phyloP scores from a whole-genome alignment of 1,140 invertebrate species.

The Drosophila repleta region DNA sequence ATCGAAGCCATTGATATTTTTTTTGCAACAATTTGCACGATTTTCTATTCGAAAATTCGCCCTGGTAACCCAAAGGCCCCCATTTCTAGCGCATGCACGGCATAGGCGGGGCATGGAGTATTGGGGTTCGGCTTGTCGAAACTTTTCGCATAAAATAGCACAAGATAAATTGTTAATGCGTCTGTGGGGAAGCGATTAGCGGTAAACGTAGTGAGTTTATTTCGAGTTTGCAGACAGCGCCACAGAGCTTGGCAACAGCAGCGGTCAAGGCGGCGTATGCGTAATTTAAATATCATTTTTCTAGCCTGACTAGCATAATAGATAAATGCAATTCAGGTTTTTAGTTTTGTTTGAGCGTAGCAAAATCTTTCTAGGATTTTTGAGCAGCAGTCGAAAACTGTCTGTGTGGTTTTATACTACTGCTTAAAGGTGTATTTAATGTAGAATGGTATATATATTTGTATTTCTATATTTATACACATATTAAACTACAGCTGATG shows the following conservation, averaged over 20 bases:
- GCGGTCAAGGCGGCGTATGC: conserved; percentile 38
- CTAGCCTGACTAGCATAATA: neutral
- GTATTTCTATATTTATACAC: neutral
- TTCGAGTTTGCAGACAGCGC: conserved; percentile 45
- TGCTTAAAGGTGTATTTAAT: too few species aligned
- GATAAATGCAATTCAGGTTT: conserved; percentile 12
- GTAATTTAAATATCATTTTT: conserved; percentile 51
- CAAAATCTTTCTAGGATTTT: too few species aligned
- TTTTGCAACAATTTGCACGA: conserved; percentile 51
- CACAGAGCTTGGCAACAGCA: conserved; percentile 9
- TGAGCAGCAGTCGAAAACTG: too few species aligned
- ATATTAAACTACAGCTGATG: conserved; percentile 1
- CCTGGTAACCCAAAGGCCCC: conserved; percentile 29
- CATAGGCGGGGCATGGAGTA: neutral
- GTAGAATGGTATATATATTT: neutral
- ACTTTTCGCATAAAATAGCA: conserved; percentile 81
- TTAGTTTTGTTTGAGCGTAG: neutral
- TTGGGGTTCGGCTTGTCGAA: conserved; percentile 38
- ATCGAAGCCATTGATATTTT: conserved; percentile 61
- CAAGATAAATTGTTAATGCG: conserved; percentile 82
- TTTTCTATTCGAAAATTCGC: conserved; percentile 70
- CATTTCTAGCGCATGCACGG: conserved; percentile 16
- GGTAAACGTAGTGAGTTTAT: conserved; percentile 77
- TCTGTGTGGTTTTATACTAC: too few species aligned
- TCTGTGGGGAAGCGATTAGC: conserved; percentile 81